Base-by-base conservation (phyloP, 2,888 invertebrate species). In the Drosophila neutralis region DNA sequence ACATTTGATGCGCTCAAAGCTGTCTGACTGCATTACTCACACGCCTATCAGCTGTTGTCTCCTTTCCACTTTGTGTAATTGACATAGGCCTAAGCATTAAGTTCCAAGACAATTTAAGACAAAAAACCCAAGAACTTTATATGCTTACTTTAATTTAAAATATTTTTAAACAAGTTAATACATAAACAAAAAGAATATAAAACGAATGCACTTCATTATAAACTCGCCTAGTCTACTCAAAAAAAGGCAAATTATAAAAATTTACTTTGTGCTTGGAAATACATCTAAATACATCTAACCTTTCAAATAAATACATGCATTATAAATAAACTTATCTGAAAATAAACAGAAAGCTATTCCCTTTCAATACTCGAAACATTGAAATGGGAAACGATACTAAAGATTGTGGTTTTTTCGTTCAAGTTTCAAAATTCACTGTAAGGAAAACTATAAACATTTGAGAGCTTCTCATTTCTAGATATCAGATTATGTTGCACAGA, bases 1-100 rank as follows among this genome's bases (percentile, higher is more conserved):
- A 57, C 48, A 79, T 27, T 64, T 38, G 51, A 73, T 51, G 48
- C 38, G 33, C 49, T n/a, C 21, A 24, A 33, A 57, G 52, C 53
- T 49, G 29, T 21, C 42, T 52, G 27, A 53, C 13, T 69, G 57
- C 48, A 59, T 60, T 71, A 65, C 38, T 52, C 38, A 27, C 57
- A 58, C 35, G 36, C 33, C 21, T n/a, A 1, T 33, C 33, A 48
- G 18, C 13, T 45, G 2, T 45, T 21, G 24, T 11, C 24, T 13
- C 45, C 21, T 45, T 10, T 35, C 35, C 13, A 35, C 2, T 24
- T 42, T 42, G 10, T 21, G 2, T 24, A 21, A 5, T 33, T 33
- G 33, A 31, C 2, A 31, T 31, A 8, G 31, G 31, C 31, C 29
- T 8, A 2, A 31, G 31, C 11, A 35, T 13, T 13, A 35, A 13